A percentile compares a stretch with the other conserved stretches of the same genome.
Conservation (phyloP, 1,140 invertebrate species). For the Aphaenogaster floridana region DNA sequence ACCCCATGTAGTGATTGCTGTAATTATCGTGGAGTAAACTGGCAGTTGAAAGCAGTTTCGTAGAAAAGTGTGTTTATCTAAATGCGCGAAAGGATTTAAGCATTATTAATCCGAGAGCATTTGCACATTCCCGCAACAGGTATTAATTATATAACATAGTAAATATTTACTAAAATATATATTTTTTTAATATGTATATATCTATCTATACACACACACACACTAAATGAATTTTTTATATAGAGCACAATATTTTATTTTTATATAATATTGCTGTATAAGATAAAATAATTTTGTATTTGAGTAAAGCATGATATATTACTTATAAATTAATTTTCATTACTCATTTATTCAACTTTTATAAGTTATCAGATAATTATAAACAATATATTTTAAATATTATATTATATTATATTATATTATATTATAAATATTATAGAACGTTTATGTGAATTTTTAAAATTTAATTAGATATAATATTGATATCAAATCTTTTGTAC, state of each 20-base stretch:
- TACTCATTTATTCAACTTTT: not conserved
- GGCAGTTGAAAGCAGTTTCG: not conserved
- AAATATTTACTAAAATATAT: not conserved
- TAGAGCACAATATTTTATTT: not conserved
- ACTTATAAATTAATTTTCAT: not conserved
- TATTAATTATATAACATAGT: not conserved
- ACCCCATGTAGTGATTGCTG: not conserved
- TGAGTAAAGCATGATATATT: not conserved
- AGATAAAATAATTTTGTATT: slow-evolving; percentile 4
- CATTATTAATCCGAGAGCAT: not conserved
- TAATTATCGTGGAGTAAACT: not conserved
- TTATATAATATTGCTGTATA: not conserved
- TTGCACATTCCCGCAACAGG: not conserved
- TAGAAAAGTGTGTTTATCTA: not conserved
- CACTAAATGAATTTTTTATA: not conserved
- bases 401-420: not conserved
- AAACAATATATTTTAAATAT: not conserved
- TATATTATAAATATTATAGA: not conserved
- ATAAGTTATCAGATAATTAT: not conserved
- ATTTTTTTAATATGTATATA: not conserved
- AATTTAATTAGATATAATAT: not conserved
- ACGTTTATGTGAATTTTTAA: not conserved
- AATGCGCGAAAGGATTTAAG: not conserved
- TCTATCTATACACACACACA: not conserved
- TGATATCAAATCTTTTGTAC: no score